These are phyloP conservation scores for Oasisia sp. DNA, from an alignment of 2,888 invertebrate species.

Conservation along the genomic window DNA sequence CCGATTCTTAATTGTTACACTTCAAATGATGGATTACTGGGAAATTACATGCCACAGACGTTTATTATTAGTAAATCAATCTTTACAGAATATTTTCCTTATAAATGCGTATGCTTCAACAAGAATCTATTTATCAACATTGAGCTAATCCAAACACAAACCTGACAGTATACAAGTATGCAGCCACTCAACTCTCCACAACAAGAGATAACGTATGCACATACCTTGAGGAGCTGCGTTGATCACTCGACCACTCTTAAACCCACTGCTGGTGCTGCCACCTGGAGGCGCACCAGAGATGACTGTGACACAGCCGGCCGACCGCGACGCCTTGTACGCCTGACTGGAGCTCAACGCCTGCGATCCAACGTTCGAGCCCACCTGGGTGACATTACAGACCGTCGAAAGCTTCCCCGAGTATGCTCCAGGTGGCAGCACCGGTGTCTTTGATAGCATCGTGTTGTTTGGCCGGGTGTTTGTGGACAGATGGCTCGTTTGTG, in stretches of 20 bases:
- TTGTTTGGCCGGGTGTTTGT: neutral
- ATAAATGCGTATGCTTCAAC: too few relatives aligned
- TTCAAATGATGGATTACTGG: too few relatives aligned
- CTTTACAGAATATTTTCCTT: too few relatives aligned
- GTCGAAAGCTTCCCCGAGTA: neutral
- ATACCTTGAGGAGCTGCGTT: neutral
- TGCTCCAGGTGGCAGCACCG: neutral
- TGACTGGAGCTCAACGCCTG: neutral
- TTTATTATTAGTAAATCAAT: too few relatives aligned
- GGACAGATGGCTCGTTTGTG: neutral
- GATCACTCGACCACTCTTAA: neutral
- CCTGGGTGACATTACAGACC: neutral
- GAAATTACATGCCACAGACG: too few relatives aligned
- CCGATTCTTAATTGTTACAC: too few relatives aligned
- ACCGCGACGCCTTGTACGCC: neutral
- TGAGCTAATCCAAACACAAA: neutral
- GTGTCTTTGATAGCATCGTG: neutral
- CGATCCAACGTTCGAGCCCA: neutral
- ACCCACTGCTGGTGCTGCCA: neutral
- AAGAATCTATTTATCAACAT: too few relatives aligned
- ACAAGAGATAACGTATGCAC: neutral
- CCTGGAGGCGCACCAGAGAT: neutral
- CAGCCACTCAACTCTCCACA: neutral
- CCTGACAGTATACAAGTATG: neutral
- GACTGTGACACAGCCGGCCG: neutral